Percentiles rank a stretch among this genome's conserved stretches.
Evolutionary conservation across 2,888 invertebrate species (phyloP).

Genomic region (Tenthredo notha): DNA sequence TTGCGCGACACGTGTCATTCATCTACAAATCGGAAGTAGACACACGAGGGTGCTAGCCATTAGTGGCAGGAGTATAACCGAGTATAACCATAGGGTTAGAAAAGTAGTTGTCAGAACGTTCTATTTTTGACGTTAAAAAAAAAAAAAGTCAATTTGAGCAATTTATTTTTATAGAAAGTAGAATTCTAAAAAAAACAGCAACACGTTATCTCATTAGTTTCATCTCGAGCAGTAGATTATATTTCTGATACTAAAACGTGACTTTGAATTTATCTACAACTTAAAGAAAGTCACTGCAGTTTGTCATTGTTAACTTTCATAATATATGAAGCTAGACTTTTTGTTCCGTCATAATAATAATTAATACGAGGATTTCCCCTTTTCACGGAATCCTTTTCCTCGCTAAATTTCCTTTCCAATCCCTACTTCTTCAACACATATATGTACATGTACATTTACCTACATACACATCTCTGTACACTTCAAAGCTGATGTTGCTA

Average conservation of each 20-base stretch:
- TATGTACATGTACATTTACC: background rate
- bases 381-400: background rate
- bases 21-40: constrained; percentile 27
- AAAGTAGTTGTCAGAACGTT: constrained; percentile 7
- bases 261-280: constrained; percentile 12
- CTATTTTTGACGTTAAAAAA: background rate
- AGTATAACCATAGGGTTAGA: constrained; percentile 16
- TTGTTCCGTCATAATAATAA: background rate
- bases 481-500: background rate
- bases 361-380: background rate
- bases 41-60: constrained; percentile 27
- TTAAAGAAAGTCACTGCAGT: constrained; percentile 17
- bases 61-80: constrained; percentile 22
- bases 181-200: constrained; percentile 32
- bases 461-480: too few relatives aligned
- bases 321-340: background rate
- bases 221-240: constrained; percentile 4
- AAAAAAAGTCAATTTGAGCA: background rate
- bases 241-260: constrained; percentile 2
- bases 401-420: background rate
- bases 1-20: constrained; percentile 43
- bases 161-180: constrained; percentile 3
- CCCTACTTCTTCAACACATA: background rate
- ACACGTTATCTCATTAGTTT: constrained; percentile 11
- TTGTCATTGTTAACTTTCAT: constrained; percentile 22